Conservation (phyloP, 2,797 vertebrate species). For the Chlorospingus flavigularis region DNA sequence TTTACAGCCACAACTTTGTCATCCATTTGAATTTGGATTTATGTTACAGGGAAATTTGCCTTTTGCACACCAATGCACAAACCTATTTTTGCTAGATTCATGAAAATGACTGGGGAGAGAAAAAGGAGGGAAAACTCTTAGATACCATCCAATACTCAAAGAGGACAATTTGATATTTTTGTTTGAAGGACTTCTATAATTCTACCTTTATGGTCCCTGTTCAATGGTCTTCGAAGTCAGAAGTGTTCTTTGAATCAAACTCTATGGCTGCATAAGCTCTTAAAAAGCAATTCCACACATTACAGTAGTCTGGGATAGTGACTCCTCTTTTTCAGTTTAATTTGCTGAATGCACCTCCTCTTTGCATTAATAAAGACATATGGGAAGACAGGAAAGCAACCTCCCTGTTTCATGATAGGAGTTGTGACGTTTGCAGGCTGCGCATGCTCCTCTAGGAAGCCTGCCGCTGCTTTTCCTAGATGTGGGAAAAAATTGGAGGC, state of each 20-base stretch:
- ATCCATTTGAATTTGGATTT: not conserved
- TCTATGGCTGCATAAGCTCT: not conserved
- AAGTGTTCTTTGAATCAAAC: not conserved
- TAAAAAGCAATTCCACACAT: not conserved
- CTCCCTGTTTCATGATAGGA: not conserved
- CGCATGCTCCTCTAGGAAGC: not conserved
- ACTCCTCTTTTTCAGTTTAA: not conserved
- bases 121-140: not conserved
- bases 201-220: not conserved
- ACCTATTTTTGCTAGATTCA: not conserved
- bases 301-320: not conserved
- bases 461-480: not conserved
- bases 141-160: not conserved
- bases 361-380: not conserved
- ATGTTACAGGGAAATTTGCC: not conserved
- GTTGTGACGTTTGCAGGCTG: not conserved
- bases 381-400: not conserved
- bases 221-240: not conserved
- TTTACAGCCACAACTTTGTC: not conserved
- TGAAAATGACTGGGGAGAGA: not conserved
- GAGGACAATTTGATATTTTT: not conserved
- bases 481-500: not conserved
- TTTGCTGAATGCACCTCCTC: not conserved
- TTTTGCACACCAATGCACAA: not conserved
- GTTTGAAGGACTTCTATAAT: not conserved